phyloP scores from a whole-genome alignment of 1,140 invertebrate genomes.

The Drosophila saltans region DNA sequence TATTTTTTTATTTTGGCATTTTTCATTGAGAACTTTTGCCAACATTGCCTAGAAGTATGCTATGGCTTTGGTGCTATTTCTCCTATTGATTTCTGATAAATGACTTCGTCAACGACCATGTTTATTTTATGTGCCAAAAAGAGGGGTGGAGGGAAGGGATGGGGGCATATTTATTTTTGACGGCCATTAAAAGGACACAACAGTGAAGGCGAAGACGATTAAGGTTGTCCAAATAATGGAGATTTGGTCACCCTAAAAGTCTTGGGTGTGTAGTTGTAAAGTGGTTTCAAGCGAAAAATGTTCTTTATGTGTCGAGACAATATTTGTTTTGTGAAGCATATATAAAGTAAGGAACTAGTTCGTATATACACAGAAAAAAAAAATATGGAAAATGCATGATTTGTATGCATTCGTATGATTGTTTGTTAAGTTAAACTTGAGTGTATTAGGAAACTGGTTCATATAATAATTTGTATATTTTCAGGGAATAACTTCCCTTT shows the following conservation, averaged over 20 bases:
- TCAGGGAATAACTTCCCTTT: no score
- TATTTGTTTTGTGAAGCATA: background rate
- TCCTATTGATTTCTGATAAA: conserved; percentile 54
- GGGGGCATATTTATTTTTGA: conserved; percentile 16
- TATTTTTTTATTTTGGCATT: conserved; percentile 1
- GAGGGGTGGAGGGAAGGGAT: conserved; percentile 15
- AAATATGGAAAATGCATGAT: no score
- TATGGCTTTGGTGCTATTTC: conserved; percentile 13
- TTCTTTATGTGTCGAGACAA: no score
- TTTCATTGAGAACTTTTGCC: conserved; percentile 39
- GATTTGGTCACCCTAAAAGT: background rate
- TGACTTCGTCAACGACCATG: conserved; percentile 13
- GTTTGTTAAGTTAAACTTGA: no score
- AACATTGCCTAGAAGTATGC: conserved; percentile 24
- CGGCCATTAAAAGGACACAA: conserved; percentile 52
- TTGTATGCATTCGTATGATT: no score
- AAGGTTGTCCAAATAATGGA: conserved; percentile 35
- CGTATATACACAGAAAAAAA: background rate
- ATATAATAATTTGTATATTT: no score
- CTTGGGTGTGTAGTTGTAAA: no score
- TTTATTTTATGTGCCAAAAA: conserved; percentile 38
- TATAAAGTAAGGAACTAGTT: background rate
- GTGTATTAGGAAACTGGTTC: no score
- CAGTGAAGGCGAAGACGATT: conserved; percentile 50
- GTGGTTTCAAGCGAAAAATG: no score